Base-by-base conservation (phyloP, 2,797 vertebrate species). In the Propithecus perrieri region DNA sequence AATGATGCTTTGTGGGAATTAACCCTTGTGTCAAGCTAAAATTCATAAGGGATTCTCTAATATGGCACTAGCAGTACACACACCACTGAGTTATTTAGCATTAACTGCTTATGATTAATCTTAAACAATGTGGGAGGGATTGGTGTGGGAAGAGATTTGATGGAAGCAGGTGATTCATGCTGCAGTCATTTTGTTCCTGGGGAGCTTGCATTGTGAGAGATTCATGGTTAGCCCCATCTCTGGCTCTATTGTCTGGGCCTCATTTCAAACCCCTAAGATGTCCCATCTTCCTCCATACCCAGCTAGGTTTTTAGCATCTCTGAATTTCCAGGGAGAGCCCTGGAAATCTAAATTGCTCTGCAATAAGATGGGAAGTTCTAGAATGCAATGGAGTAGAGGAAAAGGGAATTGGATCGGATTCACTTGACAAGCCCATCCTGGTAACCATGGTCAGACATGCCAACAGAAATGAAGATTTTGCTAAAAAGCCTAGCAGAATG, bases 121-220 rank as follows among this genome's bases (percentile, higher is more conserved):
- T 94, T 88, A 93, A 96, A 87, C 14, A 87, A 33, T 43, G 87
- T 91, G 87, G 96, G 96, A 93, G 59, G 67, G 46, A n/a, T 38
- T 87, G 87, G 69, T 69, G 50, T 95, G 79, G 93, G 83, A 95
- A 67, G 65, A 94, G 88, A 67, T 74, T 57, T 81, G 93, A 90
- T 91, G 93, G 80, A 94, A 95, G 71, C 84, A 93, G 95, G 92
- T 97, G 97, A 97, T 69, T 97, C 95, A 95, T 38, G 14, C 50
- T 43, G 30, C 35, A 91, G 79, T 96, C 91, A 89, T 89, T 91
- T 88, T 38, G 33, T 85, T 76, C 35, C 63, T 53, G 43, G 65
- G 79, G 59, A 87, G 46, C 24, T 48, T 76, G 41, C 12, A 24
- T 41, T 76, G 67, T 26, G 76, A 41, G 76, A 71, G 53, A 43